Evolutionary conservation across 2,797 vertebrate genomes (phyloP).

Genomic region (Sibirionetta formosa): DNA sequence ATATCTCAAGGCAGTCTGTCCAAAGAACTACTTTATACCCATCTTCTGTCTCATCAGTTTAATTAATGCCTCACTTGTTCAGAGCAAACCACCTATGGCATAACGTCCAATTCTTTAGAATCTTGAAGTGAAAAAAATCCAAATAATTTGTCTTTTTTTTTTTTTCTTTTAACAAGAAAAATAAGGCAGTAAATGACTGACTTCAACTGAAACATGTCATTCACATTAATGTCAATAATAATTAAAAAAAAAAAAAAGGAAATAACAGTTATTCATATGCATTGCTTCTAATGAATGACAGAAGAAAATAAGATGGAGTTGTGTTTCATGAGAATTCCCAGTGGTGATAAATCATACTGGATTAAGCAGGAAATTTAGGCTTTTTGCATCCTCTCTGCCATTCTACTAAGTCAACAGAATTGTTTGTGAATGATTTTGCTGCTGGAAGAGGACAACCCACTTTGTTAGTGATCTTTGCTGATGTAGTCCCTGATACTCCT

Average conservation of each 20-base stretch:
- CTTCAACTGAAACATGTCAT: neutral
- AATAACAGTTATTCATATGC: neutral
- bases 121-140: neutral
- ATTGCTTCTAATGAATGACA: constrained; percentile 18
- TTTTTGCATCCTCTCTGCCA: neutral
- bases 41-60: neutral
- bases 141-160: neutral
- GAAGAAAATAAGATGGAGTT: constrained; percentile 7
- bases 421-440: constrained; percentile 12
- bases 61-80: neutral
- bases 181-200: neutral
- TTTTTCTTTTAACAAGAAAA: neutral
- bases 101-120: neutral
- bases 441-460: neutral
- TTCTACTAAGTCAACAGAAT: neutral
- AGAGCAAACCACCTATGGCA: neutral
- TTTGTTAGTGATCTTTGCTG: neutral
- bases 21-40: neutral
- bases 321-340: neutral
- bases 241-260: neutral
- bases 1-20: neutral
- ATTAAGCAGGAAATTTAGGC: neutral
- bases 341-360: constrained; percentile 26
- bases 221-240: neutral
- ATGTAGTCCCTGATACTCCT: neutral